These are phyloP conservation scores for Chunga burmeisteri DNA, from an alignment of 2,113 vertebrate species.

Conservation along the genomic window DNA sequence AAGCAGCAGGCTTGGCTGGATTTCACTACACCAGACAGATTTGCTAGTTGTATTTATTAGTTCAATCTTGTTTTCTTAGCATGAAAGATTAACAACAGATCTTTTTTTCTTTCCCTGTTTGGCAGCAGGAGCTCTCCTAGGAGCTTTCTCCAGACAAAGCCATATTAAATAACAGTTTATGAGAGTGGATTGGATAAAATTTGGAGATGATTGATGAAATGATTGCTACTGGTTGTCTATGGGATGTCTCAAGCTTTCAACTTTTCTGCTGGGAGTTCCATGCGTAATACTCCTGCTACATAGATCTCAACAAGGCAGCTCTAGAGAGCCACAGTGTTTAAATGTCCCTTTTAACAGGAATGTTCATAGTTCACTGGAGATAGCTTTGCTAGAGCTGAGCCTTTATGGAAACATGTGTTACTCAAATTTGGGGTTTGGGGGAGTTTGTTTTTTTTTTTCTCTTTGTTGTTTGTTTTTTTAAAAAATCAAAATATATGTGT, in stretches of 20 bases:
- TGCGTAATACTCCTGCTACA: not conserved
- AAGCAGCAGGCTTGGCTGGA: not conserved
- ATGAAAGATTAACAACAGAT: conserved; percentile 35
- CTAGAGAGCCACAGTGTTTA: conserved; percentile 2
- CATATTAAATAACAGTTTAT: conserved; percentile 58
- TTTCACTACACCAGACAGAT: conserved; percentile 38
- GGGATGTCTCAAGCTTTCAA: conserved; percentile 42
- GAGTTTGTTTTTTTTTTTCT: not conserved
- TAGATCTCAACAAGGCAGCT: not conserved
- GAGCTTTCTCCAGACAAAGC: conserved; percentile 53
- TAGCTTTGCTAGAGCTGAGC: not conserved
- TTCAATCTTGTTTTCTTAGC: conserved; percentile 48
- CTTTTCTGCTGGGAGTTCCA: conserved; percentile 52
- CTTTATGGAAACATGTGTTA: conserved; percentile 15
- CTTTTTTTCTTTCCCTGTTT: not conserved
- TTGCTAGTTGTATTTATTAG: conserved; percentile 65
- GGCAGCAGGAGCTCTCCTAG: conserved; percentile 44
- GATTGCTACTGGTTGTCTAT: conserved; percentile 52
- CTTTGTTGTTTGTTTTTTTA: not conserved
- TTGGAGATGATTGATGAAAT: conserved; percentile 61
- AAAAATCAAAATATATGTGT: not conserved
- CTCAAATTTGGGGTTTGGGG: not conserved
- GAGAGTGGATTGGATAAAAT: conserved; percentile 53
- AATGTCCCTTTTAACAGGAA: not conserved
- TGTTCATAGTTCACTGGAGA: not conserved